Evolutionary conservation across 2,797 vertebrate species (phyloP).

Genomic region (Hydrolagus colliei): DNA sequence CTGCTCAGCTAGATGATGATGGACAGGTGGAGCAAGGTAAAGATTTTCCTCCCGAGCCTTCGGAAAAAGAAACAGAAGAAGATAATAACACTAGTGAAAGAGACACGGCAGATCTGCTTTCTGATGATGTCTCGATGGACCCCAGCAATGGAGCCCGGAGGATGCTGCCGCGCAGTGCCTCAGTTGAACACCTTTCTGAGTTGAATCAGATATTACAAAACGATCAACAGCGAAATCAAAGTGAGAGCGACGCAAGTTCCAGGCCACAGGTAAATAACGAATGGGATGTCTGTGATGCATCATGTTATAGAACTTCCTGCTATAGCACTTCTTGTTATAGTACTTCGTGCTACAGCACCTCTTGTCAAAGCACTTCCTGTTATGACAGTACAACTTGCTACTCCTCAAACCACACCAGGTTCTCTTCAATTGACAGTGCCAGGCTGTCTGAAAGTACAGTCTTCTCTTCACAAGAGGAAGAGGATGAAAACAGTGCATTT

Average conservation of each 20-base stretch:
- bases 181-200: constrained; percentile 66
- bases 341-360: constrained; percentile 87
- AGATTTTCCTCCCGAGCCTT: constrained; percentile 54
- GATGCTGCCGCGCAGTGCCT: constrained; percentile 55
- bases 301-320: constrained; percentile 87
- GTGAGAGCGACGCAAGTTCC: constrained; percentile 68
- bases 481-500: constrained; percentile 86
- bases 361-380: constrained; percentile 72
- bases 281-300: constrained; percentile 81
- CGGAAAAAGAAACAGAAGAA: constrained; percentile 54
- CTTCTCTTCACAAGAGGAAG: constrained; percentile 93
- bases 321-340: constrained; percentile 81
- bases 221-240: constrained; percentile 62
- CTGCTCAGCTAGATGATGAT: constrained; percentile 56
- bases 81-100: constrained; percentile 59
- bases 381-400: constrained; percentile 73
- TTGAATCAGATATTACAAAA: constrained; percentile 68
- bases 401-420: constrained; percentile 80
- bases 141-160: constrained; percentile 58
- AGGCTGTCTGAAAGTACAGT: constrained; percentile 89
- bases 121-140: constrained; percentile 30
- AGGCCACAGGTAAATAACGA: constrained; percentile 66
- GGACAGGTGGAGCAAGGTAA: constrained; percentile 50
- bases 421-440: constrained; percentile 91
- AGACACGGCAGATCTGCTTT: constrained; percentile 50